These are phyloP conservation scores for Latrodectus hesperus DNA, from an alignment of 2,888 invertebrate species.

Conservation along the genomic window DNA sequence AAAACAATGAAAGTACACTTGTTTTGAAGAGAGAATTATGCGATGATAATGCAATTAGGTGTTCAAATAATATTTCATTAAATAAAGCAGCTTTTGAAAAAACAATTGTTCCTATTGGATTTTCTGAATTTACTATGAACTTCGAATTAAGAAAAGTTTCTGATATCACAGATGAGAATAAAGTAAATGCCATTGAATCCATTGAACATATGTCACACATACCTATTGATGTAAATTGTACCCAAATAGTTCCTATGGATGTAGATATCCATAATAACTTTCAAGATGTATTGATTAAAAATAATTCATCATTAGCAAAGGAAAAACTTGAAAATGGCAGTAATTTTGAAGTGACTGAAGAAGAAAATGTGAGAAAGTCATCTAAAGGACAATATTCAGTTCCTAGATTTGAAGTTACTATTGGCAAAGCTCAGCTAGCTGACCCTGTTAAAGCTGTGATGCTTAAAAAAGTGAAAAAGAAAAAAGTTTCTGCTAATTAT, in stretches of 20 bases:
- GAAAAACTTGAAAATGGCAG: too few relatives aligned
- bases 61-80: neutral
- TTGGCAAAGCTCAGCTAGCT: slow-evolving; percentile 80
- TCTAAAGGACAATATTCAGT: slow-evolving; percentile 74
- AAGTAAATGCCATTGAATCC: slow-evolving; percentile 12
- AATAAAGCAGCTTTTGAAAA: slow-evolving; percentile 31
- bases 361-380: slow-evolving; percentile 20
- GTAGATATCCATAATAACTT: neutral
- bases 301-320: too few relatives aligned
- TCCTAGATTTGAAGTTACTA: slow-evolving; percentile 82
- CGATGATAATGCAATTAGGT: slow-evolving; percentile 78
- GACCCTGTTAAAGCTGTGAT: slow-evolving; percentile 80
- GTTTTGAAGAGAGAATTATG: slow-evolving; percentile 28
- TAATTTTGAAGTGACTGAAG: slow-evolving; percentile 28
- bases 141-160: slow-evolving; percentile 24
- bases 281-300: too few relatives aligned
- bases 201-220: slow-evolving; percentile 26
- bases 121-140: slow-evolving; percentile 36
- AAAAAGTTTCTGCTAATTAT: slow-evolving; percentile 83
- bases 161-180: slow-evolving; percentile 15
- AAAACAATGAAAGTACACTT: neutral
- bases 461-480: slow-evolving; percentile 86
- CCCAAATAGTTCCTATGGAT: neutral
- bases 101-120: slow-evolving; percentile 31
- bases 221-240: slow-evolving; percentile 28